Evolutionary conservation across 2,888 invertebrate genomes (phyloP).

Genomic region (Bursaphelenchus okinawaensis): DNA sequence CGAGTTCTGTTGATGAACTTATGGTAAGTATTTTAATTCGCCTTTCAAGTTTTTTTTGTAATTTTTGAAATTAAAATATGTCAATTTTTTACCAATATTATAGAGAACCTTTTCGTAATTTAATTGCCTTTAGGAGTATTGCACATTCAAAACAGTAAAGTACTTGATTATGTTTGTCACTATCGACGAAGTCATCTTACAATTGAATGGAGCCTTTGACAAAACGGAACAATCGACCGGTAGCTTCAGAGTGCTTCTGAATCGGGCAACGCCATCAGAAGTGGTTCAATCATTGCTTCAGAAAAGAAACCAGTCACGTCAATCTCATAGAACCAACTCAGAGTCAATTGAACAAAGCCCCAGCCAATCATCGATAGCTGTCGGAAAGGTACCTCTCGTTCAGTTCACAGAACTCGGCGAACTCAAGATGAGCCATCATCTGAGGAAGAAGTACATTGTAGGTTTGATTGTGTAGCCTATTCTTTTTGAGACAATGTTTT

Average conservation of each 20-base stretch:
- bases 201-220: neutral
- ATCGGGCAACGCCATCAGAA: slow-evolving; percentile 1
- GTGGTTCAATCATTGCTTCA: neutral
- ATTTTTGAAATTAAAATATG: neutral
- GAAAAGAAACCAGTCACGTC: neutral
- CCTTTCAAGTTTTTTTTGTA: too few relatives aligned
- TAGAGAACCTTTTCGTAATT: neutral
- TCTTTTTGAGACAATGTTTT: neutral
- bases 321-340: neutral
- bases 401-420: neutral
- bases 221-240: neutral
- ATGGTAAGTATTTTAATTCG: neutral
- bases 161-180: neutral
- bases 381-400: neutral
- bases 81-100: neutral
- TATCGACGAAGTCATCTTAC: neutral
- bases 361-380: neutral
- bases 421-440: neutral
- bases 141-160: neutral
- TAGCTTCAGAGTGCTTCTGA: neutral
- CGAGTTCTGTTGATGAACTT: neutral
- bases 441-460: slow-evolving; percentile 1
- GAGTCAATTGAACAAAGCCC: neutral
- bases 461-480: too few relatives aligned
- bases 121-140: slow-evolving; percentile 1